Percentiles rank a stretch among this genome's conserved stretches.
These are phyloP conservation scores for Eurystomus gularis DNA, from an alignment of 2,113 vertebrate genomes.

Conservation along the genomic window DNA sequence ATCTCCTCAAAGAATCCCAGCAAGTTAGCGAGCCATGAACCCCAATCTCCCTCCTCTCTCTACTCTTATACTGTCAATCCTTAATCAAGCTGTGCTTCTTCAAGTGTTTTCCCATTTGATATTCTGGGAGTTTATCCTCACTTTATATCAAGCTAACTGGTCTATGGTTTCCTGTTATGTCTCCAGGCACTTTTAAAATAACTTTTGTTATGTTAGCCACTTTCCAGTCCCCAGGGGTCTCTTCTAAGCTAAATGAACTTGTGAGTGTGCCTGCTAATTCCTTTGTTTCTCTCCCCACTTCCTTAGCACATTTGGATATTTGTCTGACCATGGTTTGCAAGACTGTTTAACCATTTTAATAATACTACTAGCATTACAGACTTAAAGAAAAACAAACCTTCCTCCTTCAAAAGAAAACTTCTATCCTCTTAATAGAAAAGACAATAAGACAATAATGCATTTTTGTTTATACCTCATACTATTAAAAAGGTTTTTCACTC, in stretches of 20 bases:
- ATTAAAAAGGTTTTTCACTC: neutral
- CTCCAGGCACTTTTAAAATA: slow-evolving; percentile 61
- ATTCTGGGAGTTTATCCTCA: slow-evolving; percentile 55
- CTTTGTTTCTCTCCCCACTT: slow-evolving; percentile 45
- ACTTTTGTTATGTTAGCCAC: slow-evolving; percentile 45
- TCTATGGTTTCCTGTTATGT: slow-evolving; percentile 59
- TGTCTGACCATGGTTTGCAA: slow-evolving; percentile 30
- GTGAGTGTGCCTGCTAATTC: slow-evolving; percentile 62
- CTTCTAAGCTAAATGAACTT: slow-evolving; percentile 68
- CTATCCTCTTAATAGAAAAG: neutral
- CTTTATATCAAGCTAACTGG: slow-evolving; percentile 56
- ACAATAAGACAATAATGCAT: neutral
- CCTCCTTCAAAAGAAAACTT: neutral
- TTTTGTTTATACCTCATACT: neutral
- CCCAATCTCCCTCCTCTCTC: neutral
- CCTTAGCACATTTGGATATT: slow-evolving; percentile 26
- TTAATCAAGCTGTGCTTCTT: slow-evolving; percentile 70
- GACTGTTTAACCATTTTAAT: slow-evolving; percentile 24
- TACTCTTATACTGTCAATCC: slow-evolving; percentile 8
- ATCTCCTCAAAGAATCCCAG: slow-evolving; percentile 14
- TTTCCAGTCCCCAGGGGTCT: slow-evolving; percentile 61
- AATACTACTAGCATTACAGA: neutral
- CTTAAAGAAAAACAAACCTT: neutral
- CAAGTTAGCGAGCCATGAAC: slow-evolving; percentile 18
- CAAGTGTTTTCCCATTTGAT: slow-evolving; percentile 56